These are phyloP conservation scores for Sebastes glaucus DNA, from an alignment of 2,797 vertebrate species.

Conservation along the genomic window DNA sequence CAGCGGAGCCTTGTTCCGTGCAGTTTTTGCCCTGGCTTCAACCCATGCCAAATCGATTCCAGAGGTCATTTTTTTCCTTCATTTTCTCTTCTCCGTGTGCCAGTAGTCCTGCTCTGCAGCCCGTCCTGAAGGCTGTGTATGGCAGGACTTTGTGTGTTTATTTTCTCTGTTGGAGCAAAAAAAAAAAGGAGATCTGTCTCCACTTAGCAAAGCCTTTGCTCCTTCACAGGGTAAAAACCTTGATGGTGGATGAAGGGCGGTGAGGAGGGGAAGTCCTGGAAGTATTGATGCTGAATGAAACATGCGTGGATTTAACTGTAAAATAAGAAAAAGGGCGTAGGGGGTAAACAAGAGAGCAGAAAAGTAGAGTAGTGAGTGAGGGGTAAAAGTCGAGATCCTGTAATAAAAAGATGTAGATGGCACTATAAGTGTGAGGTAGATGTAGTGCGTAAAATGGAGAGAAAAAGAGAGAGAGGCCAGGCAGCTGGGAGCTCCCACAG, in stretches of 20 bases:
- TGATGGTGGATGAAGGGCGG: slow-evolving; percentile 26
- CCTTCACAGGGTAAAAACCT: slow-evolving; percentile 47
- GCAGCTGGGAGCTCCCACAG: slow-evolving; percentile 79
- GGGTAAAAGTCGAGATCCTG: not conserved
- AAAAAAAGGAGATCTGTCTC: slow-evolving; percentile 70
- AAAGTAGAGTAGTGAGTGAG: not conserved
- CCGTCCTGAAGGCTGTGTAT: slow-evolving; percentile 44
- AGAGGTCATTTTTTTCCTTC: slow-evolving; percentile 72
- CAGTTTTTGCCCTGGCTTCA: slow-evolving; percentile 61
- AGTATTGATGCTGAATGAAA: slow-evolving; percentile 35
- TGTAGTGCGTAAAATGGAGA: slow-evolving; percentile 42
- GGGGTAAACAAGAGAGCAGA: slow-evolving; percentile 1
- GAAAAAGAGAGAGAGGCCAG: slow-evolving; percentile 52
- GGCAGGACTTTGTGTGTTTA: slow-evolving; percentile 64
- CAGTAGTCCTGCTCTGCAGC: slow-evolving; percentile 55
- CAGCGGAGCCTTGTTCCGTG: slow-evolving; percentile 34
- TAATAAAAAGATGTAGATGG: slow-evolving; percentile 8
- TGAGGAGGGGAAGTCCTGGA: slow-evolving; percentile 23
- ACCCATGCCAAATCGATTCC: slow-evolving; percentile 75
- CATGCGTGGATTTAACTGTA: slow-evolving; percentile 13
- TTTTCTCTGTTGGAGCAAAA: slow-evolving; percentile 67
- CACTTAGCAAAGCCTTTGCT: slow-evolving; percentile 70
- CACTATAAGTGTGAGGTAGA: slow-evolving; percentile 12
- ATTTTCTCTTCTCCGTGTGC: slow-evolving; percentile 58
- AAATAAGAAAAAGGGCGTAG: slow-evolving; percentile 6